Evolutionary conservation across 2,797 vertebrate genomes (phyloP).

Genomic region (Chromobotia macracanthus): DNA sequence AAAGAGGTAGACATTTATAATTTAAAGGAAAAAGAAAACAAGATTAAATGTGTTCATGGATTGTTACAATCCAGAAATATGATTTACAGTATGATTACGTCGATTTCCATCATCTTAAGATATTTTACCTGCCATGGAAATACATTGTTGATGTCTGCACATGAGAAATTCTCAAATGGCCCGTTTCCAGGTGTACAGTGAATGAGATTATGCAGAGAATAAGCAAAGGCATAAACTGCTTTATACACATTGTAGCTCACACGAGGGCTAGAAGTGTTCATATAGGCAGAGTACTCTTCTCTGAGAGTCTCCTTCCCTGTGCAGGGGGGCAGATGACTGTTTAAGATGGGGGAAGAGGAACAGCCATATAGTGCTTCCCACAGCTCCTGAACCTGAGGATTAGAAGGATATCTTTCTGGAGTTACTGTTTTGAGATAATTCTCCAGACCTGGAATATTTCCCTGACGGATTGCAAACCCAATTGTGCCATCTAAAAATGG

Average conservation of each 20-base stretch:
- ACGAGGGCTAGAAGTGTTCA: conserved; percentile 61
- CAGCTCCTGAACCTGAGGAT: conserved; percentile 58
- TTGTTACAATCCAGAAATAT: too few relatives aligned
- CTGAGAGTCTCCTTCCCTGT: conserved; percentile 58
- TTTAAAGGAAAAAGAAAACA: conserved; percentile 29
- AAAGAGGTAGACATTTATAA: neutral
- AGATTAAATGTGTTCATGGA: too few relatives aligned
- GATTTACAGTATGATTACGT: too few relatives aligned
- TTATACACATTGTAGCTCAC: conserved; percentile 67
- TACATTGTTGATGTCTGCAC: conserved; percentile 60
- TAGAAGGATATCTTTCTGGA: conserved; percentile 57
- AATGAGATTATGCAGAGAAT: conserved; percentile 63
- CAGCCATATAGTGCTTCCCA: conserved; percentile 63
- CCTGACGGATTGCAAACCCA: conserved; percentile 64
- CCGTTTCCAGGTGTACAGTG: conserved; percentile 56
- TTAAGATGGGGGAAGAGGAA: conserved; percentile 30
- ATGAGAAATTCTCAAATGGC: conserved; percentile 57
- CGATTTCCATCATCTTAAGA: neutral
- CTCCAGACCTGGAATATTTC: conserved; percentile 57
- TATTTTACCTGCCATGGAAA: conserved; percentile 65
- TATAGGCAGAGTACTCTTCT: conserved; percentile 57
- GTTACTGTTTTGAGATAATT: conserved; percentile 60
- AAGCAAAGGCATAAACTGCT: conserved; percentile 66
- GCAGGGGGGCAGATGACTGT: conserved; percentile 50
- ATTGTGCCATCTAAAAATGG: conserved; percentile 63